Evolutionary conservation across 2,113 vertebrate genomes (phyloP).

Genomic region (Butorides virescens): DNA sequence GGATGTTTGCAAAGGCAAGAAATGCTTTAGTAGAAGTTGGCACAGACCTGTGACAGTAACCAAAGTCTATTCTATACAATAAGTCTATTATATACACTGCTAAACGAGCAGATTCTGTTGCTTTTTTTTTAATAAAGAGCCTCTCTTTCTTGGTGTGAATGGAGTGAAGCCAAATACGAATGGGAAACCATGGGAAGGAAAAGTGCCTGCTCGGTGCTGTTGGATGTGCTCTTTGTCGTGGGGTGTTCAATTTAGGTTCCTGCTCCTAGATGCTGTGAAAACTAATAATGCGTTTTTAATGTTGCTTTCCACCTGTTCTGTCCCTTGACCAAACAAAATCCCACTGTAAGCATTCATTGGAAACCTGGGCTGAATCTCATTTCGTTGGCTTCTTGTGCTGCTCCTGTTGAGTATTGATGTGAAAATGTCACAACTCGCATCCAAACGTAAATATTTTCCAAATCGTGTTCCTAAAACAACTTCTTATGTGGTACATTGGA

Average conservation of each 20-base stretch:
- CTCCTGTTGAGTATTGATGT: background rate
- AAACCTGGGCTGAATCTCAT: background rate
- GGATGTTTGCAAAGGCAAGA: conserved; percentile 24
- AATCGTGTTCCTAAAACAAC: background rate
- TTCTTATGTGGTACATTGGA: background rate
- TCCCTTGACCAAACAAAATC: background rate
- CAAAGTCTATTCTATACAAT: background rate
- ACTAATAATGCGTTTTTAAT: background rate
- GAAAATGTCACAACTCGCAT: background rate
- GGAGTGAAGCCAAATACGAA: conserved; percentile 14
- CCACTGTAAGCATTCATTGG: background rate
- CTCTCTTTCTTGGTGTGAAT: background rate
- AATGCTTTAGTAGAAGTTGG: conserved; percentile 4
- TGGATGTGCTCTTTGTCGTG: conserved; percentile 2
- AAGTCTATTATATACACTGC: background rate
- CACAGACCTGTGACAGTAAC: background rate
- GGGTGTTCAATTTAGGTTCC: background rate
- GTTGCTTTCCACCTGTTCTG: conserved; percentile 37
- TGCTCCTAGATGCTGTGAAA: conserved; percentile 5
- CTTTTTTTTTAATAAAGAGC: conserved; percentile 10
- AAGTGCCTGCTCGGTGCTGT: background rate
- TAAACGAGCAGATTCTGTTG: background rate
- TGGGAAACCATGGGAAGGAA: conserved; percentile 32
- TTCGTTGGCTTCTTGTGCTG: background rate
- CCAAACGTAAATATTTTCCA: conserved; percentile 5